phyloP scores from a whole-genome alignment of 1,140 invertebrate species.

The Drosophila hydei region DNA sequence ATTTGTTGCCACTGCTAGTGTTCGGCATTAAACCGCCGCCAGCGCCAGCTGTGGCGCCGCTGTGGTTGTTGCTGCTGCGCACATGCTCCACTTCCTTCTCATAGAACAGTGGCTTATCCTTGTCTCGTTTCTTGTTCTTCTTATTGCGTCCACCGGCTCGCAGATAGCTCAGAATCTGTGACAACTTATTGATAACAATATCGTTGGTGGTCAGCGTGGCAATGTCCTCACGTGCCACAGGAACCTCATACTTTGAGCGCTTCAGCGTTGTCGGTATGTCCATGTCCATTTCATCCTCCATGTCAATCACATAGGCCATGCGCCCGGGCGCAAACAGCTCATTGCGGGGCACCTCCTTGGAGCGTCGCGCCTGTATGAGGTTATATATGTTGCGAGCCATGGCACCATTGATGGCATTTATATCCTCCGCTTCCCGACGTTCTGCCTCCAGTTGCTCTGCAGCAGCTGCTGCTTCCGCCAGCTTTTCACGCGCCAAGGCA shows the following conservation, averaged over 20 bases:
- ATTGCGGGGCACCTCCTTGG: conserved; percentile 91
- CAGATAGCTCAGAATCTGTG: conserved; percentile 98
- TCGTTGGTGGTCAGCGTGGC: conserved; percentile 96
- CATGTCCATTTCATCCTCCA: conserved; percentile 92
- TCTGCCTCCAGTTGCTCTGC: conserved; percentile 85
- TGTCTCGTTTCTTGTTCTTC: conserved; percentile 88
- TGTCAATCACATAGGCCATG: conserved; percentile 99
- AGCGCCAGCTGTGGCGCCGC: background rate
- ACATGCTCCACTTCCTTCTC: conserved; percentile 75
- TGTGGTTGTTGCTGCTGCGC: conserved; percentile 19
- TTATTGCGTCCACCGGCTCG: conserved; percentile 91
- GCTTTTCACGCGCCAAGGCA: conserved; percentile 91
- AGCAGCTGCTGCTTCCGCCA: conserved; percentile 86
- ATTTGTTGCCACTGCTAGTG: conserved; percentile 20
- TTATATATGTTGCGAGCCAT: conserved; percentile 91
- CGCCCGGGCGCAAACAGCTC: conserved; percentile 97
- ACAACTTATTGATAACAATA: conserved; percentile 98
- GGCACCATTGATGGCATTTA: conserved; percentile 92
- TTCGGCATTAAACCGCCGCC: background rate
- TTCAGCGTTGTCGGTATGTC: conserved; percentile 98
- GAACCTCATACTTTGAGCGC: conserved; percentile 97
- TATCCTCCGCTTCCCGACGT: conserved; percentile 85
- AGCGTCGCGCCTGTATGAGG: conserved; percentile 87
- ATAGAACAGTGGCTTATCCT: conserved; percentile 81
- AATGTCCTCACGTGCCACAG: conserved; percentile 86